Evolutionary conservation across 2,113 vertebrate species (phyloP), one percentile per base, ranked within the genome.

Genomic region (Hipposideros armiger): DNA sequence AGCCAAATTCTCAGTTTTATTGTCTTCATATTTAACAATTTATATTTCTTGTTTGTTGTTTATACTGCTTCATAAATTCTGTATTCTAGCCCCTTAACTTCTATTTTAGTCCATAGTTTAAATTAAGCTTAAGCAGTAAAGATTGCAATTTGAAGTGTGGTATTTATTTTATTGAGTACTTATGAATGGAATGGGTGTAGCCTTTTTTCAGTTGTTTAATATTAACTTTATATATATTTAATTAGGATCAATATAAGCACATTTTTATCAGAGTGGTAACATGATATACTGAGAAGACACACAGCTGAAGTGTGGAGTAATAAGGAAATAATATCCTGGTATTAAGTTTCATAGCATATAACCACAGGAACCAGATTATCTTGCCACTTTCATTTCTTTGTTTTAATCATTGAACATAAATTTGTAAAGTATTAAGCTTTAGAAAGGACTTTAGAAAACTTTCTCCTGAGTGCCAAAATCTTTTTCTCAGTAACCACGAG

Each of bases 341-440:
- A 40, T 94, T 30, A 87, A 72, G 52, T 97, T 92, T 97, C 72
- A 72, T 92, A 77, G 76, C 62, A 74, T 76, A 67, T 92, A 93
- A 28, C 80, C 81, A 93, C 32, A 81, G 60, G 66, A 95, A 97
- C 87, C 52, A 93, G 42, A 91, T 82, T 87, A 50, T 96, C 9
- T 96, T 93, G 40, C 66, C 73, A 83, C 85, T 97, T 87, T 94
- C 5, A 45, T 89, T 97, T 89, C 30, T 93, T 94, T 95, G 81
- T 91, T 95, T 30, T 93, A 72, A 94, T 96, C 67, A 89, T 24
- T 93, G 73, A 77, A 94, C 50, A n/a, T 97, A 94, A 93, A 95
- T 69, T 91, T 91, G 45, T 85, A 81, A 72, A 82, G 13, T 87
- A 24, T 47, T 86, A 90, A 92, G 64, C 74, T 95, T 95, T 94